Conservation (phyloP, 1,140 invertebrate species). For the Drosophila insularis region DNA sequence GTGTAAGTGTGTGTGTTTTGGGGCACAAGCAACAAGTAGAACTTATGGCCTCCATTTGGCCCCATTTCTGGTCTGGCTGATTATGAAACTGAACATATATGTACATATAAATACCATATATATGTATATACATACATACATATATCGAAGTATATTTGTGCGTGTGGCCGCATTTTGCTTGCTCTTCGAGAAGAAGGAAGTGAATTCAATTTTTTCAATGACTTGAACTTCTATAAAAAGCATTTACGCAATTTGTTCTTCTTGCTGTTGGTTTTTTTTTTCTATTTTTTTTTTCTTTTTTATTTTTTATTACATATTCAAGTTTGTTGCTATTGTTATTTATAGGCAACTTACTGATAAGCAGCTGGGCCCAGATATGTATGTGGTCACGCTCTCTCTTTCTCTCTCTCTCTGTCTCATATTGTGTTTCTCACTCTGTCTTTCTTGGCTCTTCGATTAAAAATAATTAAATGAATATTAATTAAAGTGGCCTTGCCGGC, state of each 20-base stretch:
- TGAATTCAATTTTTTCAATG: conserved; percentile 66
- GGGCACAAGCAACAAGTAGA: conserved; percentile 2
- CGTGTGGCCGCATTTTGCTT: conserved; percentile 28
- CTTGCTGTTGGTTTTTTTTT: conserved; percentile 24
- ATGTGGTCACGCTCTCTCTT: background rate
- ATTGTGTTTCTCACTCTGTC: background rate
- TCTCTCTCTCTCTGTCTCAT: background rate
- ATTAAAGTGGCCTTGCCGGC: conserved; percentile 31
- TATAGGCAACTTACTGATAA: conserved; percentile 54
- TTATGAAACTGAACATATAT: background rate
- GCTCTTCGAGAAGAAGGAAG: conserved; percentile 42
- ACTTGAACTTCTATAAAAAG: conserved; percentile 77
- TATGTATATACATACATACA: conserved; percentile 11
- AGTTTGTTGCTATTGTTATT: conserved; percentile 33
- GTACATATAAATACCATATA: background rate
- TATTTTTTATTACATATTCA: conserved; percentile 42
- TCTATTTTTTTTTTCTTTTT: conserved; percentile 23
- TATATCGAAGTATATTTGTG: conserved; percentile 14
- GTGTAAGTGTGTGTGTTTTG: background rate
- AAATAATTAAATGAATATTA: conserved; percentile 55
- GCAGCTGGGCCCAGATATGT: conserved; percentile 1
- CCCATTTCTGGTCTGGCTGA: conserved; percentile 5
- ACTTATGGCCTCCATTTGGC: conserved; percentile 9
- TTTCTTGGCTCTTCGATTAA: background rate
- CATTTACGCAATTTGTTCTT: conserved; percentile 69